phyloP scores from a whole-genome alignment of 2,797 vertebrate genomes.

The Discoglossus pictus region DNA sequence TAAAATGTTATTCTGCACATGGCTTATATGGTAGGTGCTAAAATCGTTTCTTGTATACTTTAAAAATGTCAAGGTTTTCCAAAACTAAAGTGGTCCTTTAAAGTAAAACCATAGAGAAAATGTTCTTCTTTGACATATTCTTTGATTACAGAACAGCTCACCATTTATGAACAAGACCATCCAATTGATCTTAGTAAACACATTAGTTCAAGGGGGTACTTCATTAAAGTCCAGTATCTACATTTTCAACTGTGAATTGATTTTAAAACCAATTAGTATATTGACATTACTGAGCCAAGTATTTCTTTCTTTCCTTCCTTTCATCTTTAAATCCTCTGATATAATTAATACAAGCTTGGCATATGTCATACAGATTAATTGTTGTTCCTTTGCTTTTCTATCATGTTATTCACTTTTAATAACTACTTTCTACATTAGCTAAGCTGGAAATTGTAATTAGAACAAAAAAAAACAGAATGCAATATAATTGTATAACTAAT shows the following conservation, averaged over 20 bases:
- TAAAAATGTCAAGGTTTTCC: no score
- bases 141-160: no score
- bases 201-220: not conserved
- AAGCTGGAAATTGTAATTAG: constrained; percentile 31
- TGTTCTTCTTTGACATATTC: no score
- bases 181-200: not conserved
- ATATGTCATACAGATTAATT: constrained; percentile 26
- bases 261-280: constrained; percentile 8
- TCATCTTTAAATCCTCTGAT: constrained; percentile 31
- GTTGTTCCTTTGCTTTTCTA: constrained; percentile 27
- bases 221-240: not conserved
- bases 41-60: no score
- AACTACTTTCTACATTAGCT: constrained; percentile 63
- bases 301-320: constrained; percentile 34
- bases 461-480: constrained; percentile 23
- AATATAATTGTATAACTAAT: constrained; percentile 43
- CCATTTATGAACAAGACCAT: no score
- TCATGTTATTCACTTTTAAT: constrained; percentile 60
- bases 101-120: no score
- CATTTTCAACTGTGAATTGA: constrained; percentile 4
- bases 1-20: no score
- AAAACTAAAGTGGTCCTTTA: no score
- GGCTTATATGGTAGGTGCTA: no score
- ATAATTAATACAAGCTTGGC: constrained; percentile 33
- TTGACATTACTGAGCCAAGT: constrained; percentile 9